phyloP scores from a whole-genome alignment of 2,888 invertebrate genomes.

The Ennomos erosarius region DNA sequence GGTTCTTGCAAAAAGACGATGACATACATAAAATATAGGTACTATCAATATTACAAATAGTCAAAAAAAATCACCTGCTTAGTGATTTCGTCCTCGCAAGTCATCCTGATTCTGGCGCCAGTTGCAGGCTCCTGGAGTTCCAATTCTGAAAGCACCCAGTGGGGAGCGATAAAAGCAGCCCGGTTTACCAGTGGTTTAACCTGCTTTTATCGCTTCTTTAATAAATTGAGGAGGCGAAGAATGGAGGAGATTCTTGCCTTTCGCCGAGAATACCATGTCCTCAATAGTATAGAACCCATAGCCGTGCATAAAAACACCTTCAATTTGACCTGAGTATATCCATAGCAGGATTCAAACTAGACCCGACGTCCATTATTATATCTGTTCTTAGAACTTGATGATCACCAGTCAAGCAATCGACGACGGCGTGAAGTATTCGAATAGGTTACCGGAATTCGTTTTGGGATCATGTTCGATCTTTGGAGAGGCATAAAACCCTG shows the following conservation, averaged over 20 bases:
- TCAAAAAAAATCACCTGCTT: conserved; percentile 85
- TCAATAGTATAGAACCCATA: conserved; percentile 94
- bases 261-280: conserved; percentile 91
- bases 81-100: conserved; percentile 93
- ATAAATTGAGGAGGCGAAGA: conserved; percentile 93
- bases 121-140: conserved; percentile 93
- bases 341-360: conserved; percentile 95
- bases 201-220: conserved; percentile 94
- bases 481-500: conserved; percentile 90
- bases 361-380: conserved; percentile 96
- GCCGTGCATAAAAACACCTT: conserved; percentile 95
- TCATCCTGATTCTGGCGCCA: conserved; percentile 94
- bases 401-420: conserved; percentile 95
- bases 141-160: conserved; percentile 84
- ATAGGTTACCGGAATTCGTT: conserved; percentile 88
- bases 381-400: conserved; percentile 92
- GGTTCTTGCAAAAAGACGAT: no score
- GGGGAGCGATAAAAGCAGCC: no score
- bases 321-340: conserved; percentile 96
- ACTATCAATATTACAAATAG: no score
- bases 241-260: conserved; percentile 94
- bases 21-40: no score
- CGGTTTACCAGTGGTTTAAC: conserved; percentile 89
- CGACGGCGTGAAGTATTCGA: conserved; percentile 93
- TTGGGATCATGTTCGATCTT: conserved; percentile 86